A percentile compares a stretch with the other conserved stretches of the same genome.
Conservation (phyloP, 2,113 vertebrate species). For the Hippopotamus amphibius region DNA sequence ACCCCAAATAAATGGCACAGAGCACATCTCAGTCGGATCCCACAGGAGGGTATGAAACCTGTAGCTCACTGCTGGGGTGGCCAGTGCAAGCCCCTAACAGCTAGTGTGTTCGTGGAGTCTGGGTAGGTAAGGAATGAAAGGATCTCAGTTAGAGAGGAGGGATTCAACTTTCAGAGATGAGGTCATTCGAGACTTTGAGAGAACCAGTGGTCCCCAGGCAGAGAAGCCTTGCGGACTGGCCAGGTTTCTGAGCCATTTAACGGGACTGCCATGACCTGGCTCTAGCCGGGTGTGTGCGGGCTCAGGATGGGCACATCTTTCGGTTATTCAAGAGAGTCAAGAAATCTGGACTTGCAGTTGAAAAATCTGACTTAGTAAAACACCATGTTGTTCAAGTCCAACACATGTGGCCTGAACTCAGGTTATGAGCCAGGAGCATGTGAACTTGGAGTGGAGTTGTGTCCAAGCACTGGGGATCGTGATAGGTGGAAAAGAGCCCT, state of each 20-base stretch:
- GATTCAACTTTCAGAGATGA: background rate
- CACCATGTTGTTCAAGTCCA: background rate
- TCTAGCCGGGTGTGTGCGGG: too few species aligned
- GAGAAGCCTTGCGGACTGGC: background rate
- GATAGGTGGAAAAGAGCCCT: background rate
- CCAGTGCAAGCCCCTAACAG: background rate
- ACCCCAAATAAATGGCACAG: background rate
- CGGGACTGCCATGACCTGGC: too few species aligned
- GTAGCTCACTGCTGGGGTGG: background rate
- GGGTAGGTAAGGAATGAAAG: background rate
- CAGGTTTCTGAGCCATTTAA: too few species aligned
- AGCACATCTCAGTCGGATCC: background rate
- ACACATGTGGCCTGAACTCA: background rate
- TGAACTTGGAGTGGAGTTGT: background rate
- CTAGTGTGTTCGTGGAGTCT: background rate
- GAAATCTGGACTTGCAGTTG: background rate
- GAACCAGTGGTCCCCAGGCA: background rate
- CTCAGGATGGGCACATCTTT: background rate
- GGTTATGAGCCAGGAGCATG: background rate
- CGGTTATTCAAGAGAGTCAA: background rate
- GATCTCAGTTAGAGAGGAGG: background rate
- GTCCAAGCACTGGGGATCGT: background rate
- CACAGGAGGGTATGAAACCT: background rate
- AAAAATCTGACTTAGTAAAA: background rate
- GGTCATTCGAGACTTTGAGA: background rate